These are phyloP conservation scores for Drosophila melanica DNA, from an alignment of 1,140 invertebrate species.

Conservation along the genomic window DNA sequence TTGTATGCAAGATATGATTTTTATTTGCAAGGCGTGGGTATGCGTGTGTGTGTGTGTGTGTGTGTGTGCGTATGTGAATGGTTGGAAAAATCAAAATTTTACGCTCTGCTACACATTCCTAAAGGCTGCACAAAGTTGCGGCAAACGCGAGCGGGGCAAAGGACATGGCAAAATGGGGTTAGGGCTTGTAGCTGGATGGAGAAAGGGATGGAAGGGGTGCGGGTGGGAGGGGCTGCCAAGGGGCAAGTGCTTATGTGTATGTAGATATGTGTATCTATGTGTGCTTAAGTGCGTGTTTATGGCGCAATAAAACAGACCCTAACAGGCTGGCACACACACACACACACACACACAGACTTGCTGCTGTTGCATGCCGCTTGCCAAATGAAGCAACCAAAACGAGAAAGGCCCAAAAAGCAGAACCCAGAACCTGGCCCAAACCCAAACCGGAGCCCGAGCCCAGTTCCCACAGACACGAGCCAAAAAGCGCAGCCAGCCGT, in stretches of 20 bases:
- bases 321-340: conserved; percentile 58
- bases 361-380: conserved; percentile 64
- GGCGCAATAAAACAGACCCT: conserved; percentile 80
- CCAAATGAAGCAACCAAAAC: conserved; percentile 75
- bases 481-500: conserved; percentile 39
- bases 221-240: not conserved
- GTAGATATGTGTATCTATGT: conserved; percentile 49
- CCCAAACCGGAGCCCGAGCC: conserved; percentile 9
- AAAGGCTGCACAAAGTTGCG: conserved; percentile 66
- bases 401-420: conserved; percentile 1
- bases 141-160: conserved; percentile 25
- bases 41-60: conserved; percentile 3
- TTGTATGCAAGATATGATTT: conserved; percentile 57
- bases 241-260: conserved; percentile 26
- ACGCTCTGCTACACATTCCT: conserved; percentile 71
- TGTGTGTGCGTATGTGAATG: conserved; percentile 50
- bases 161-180: not conserved
- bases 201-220: not conserved
- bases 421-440: conserved; percentile 34
- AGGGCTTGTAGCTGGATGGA: not conserved
- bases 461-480: conserved; percentile 20
- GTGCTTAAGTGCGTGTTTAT: conserved; percentile 80
- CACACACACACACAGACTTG: conserved; percentile 32
- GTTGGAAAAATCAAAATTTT: conserved; percentile 77
- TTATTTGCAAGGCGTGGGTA: conserved; percentile 34